Evolutionary conservation across 2,888 invertebrate species (phyloP).

Genomic region (Philereme vetulata): DNA sequence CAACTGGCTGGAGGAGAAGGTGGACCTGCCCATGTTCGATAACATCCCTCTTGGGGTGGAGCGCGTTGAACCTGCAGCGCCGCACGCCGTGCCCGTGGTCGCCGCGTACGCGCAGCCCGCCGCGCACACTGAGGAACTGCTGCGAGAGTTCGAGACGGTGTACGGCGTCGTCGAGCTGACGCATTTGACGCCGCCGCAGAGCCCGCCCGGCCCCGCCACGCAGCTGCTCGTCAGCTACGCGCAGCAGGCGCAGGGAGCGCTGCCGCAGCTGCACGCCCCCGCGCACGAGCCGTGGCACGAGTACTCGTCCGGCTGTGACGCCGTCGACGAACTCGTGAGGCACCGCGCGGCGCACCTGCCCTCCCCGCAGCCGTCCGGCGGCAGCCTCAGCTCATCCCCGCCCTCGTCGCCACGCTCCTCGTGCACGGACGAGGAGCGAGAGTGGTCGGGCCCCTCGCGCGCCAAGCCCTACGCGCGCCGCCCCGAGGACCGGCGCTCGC

Average conservation of each 20-base stretch:
- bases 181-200: constrained; percentile 92
- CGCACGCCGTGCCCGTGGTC: constrained; percentile 44
- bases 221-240: constrained; percentile 40
- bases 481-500: constrained; percentile 89
- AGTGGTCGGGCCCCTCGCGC: constrained; percentile 62
- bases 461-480: constrained; percentile 88
- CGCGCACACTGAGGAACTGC: constrained; percentile 84
- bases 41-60: constrained; percentile 76
- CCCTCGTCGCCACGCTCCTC: constrained; percentile 68
- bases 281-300: constrained; percentile 45
- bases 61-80: constrained; percentile 58
- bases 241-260: constrained; percentile 88
- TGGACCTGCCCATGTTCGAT: constrained; percentile 87
- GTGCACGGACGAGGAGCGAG: constrained; percentile 76
- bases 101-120: constrained; percentile 65
- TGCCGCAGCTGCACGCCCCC: constrained; percentile 33
- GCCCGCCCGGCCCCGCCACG: constrained; percentile 86
- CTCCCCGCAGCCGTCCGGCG: constrained; percentile 63
- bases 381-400: constrained; percentile 61
- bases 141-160: constrained; percentile 88
- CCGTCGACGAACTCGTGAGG: constrained; percentile 89
- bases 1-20: constrained; percentile 89
- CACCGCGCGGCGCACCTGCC: constrained; percentile 86
- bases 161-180: constrained; percentile 87
- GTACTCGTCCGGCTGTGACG: too few species aligned